These are phyloP conservation scores for Lepus timidus DNA, from an alignment of 2,113 vertebrate genomes.

Conservation along the genomic window DNA sequence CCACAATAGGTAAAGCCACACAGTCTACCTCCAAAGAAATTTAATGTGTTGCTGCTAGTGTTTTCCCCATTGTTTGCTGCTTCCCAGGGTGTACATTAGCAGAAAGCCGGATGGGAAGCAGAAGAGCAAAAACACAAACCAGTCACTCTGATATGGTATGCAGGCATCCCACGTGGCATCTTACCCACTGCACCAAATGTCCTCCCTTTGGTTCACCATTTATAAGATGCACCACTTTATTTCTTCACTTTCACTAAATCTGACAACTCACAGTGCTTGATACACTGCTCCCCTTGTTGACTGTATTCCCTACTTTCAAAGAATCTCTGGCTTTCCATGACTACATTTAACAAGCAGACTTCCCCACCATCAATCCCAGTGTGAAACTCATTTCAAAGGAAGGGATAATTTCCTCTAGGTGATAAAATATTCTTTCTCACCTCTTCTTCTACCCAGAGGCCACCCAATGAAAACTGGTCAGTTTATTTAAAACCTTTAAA, in stretches of 20 bases:
- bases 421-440: slow-evolving; percentile 6
- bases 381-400: slow-evolving; percentile 41
- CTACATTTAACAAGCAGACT: slow-evolving; percentile 36
- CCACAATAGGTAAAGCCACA: not conserved
- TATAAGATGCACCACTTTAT: slow-evolving; percentile 7
- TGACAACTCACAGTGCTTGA: not conserved
- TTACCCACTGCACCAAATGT: too few species aligned
- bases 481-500: slow-evolving; percentile 60
- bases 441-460: not conserved
- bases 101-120: too few species aligned
- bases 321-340: slow-evolving; percentile 20
- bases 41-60: not conserved
- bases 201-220: not conserved
- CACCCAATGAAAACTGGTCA: not conserved
- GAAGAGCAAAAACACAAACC: too few species aligned
- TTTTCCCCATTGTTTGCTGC: not conserved
- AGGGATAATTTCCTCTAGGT: slow-evolving; percentile 20
- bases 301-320: not conserved
- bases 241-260: slow-evolving; percentile 22
- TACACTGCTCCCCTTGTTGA: not conserved
- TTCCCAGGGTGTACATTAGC: too few species aligned
- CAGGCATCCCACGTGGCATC: not conserved
- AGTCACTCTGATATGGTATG: not conserved
- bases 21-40: not conserved
- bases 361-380: not conserved